Conservation (phyloP, 2,113 vertebrate genomes). For the Pristiophorus japonicus region DNA sequence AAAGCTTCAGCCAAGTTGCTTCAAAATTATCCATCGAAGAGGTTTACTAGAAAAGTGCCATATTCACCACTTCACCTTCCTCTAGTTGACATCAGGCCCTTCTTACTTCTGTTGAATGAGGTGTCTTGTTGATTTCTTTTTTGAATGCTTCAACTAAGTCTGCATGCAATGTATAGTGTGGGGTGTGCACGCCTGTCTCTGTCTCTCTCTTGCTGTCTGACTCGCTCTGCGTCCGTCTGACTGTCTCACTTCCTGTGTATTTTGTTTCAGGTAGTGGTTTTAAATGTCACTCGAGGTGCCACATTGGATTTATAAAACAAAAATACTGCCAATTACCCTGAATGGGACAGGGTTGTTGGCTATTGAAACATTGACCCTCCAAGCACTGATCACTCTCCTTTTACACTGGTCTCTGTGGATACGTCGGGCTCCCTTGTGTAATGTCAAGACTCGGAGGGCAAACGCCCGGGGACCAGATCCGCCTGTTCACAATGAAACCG, state of each 20-base stretch:
- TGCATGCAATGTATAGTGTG: neutral
- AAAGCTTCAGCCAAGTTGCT: neutral
- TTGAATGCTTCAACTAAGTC: neutral
- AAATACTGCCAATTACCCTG: neutral
- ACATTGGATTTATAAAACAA: neutral
- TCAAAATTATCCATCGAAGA: neutral
- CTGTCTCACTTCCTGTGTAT: too few species aligned
- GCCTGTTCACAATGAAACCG: neutral
- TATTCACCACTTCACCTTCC: neutral
- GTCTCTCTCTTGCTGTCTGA: too few species aligned
- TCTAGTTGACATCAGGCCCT: too few species aligned
- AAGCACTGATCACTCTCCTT: neutral
- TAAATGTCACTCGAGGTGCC: neutral
- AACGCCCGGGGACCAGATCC: neutral
- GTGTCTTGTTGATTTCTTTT: too few species aligned
- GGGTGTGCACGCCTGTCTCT: too few species aligned
- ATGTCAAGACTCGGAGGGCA: neutral
- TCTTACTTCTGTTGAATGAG: too few species aligned
- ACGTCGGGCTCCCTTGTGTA: neutral
- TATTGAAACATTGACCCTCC: neutral
- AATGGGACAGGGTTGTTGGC: neutral
- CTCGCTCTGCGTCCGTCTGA: too few species aligned
- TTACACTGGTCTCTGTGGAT: neutral
- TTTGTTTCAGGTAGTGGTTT: neutral
- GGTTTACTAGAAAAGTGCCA: neutral